Evolutionary conservation across 2,113 vertebrate genomes (phyloP).

Genomic region (Prinia subflava): DNA sequence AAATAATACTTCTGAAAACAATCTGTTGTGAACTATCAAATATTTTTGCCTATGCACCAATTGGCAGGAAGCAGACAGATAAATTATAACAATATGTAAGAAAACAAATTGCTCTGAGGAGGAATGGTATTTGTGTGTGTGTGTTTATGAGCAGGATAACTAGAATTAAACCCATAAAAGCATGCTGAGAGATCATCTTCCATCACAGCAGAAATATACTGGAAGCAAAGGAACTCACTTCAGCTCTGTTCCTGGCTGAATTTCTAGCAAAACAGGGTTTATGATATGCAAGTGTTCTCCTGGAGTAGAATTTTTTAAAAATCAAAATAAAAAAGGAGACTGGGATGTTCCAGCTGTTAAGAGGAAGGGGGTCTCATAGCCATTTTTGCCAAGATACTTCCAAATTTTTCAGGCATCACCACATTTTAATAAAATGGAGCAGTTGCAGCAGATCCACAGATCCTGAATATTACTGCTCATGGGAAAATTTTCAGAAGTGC

Average conservation of each 20-base stretch:
- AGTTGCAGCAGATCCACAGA: neutral
- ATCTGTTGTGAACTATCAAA: conserved; percentile 72
- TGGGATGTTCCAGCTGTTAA: neutral
- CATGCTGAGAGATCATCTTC: conserved; percentile 52
- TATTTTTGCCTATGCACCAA: conserved; percentile 72
- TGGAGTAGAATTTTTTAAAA: neutral
- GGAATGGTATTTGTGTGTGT: conserved; percentile 55
- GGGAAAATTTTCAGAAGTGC: neutral
- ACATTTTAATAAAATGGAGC: neutral
- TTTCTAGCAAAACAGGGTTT: neutral
- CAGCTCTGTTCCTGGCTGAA: neutral
- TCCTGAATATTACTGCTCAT: neutral
- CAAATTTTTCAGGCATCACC: neutral
- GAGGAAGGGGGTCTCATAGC: neutral
- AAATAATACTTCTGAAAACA: conserved; percentile 66
- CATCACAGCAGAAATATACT: conserved; percentile 25
- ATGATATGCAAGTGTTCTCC: neutral
- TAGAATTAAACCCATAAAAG: conserved; percentile 56
- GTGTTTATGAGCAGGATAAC: neutral
- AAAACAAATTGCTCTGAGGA: conserved; percentile 68
- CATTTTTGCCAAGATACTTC: neutral
- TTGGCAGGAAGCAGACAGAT: conserved; percentile 69
- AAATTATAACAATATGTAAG: conserved; percentile 79
- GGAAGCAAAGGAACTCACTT: conserved; percentile 13
- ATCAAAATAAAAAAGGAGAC: neutral